phyloP scores from a whole-genome alignment of 2,888 invertebrate genomes.

The Scaptomyza flava region DNA sequence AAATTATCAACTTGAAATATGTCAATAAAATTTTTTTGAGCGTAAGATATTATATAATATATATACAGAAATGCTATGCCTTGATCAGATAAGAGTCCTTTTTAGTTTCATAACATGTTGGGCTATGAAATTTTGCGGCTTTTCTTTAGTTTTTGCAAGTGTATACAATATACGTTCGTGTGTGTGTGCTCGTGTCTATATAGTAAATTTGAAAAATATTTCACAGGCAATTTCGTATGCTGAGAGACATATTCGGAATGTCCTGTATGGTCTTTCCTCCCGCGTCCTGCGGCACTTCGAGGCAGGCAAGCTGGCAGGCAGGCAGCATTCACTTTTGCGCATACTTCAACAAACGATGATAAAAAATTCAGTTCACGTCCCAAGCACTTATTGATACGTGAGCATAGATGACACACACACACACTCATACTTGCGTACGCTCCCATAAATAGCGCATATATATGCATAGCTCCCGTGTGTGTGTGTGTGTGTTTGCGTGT shows the following conservation, averaged over 20 bases:
- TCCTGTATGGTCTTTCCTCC: conserved; percentile 27
- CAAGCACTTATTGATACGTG: conserved; percentile 78
- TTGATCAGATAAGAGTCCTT: no score
- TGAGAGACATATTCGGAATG: conserved; percentile 49
- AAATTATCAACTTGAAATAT: no score
- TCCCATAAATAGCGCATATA: conserved; percentile 67
- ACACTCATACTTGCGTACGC: conserved; percentile 22
- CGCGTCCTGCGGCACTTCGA: conserved; percentile 23
- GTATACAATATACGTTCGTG: background rate
- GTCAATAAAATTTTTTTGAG: no score
- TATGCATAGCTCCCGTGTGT: conserved; percentile 56
- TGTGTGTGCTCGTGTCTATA: conserved; percentile 18
- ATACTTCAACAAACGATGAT: conserved; percentile 61
- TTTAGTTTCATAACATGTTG: no score
- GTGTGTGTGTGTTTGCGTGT: conserved; percentile 7
- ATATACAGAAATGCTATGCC: no score
- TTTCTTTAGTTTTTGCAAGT: conserved; percentile 3
- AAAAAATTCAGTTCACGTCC: conserved; percentile 78
- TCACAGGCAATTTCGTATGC: conserved; percentile 75
- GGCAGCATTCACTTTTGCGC: conserved; percentile 68
- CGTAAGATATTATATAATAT: no score
- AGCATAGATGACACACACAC: conserved; percentile 71
- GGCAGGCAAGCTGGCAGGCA: background rate
- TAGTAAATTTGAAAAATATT: conserved; percentile 62
- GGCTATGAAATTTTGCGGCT: background rate